Evolutionary conservation across 2,797 vertebrate species (phyloP).

Genomic region (Mareca strepera): DNA sequence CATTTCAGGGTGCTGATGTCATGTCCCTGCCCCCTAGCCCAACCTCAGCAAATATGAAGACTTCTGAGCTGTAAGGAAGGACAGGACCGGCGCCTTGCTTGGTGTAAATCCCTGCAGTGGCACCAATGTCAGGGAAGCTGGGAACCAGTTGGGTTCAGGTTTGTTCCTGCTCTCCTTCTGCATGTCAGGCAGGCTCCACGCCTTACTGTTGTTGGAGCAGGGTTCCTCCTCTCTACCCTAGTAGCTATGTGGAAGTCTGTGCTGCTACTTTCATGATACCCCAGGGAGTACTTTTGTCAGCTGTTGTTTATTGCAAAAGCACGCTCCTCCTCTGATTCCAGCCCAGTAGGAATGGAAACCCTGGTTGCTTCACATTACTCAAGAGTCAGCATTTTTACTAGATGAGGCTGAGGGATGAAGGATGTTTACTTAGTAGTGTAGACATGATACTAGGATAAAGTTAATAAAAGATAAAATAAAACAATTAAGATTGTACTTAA

Average conservation of each 20-base stretch:
- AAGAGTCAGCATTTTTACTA: neutral
- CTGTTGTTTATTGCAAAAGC: neutral
- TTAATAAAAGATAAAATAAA: neutral
- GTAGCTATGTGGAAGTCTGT: neutral
- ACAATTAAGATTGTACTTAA: neutral
- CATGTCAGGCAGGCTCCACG: neutral
- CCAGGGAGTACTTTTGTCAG: neutral
- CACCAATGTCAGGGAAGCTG: fast-evolving
- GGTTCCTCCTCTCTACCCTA: neutral
- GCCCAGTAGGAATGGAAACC: neutral
- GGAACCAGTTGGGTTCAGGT: too few relatives aligned
- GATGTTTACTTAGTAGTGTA: neutral
- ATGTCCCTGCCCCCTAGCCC: neutral
- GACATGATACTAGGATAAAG: neutral
- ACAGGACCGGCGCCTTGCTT: neutral
- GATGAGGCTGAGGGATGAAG: neutral
- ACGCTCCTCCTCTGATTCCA: neutral
- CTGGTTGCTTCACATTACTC: neutral
- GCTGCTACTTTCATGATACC: neutral
- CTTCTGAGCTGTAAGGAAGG: neutral
- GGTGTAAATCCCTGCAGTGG: neutral
- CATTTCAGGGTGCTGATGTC: neutral
- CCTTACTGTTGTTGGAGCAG: neutral
- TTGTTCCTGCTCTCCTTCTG: neutral
- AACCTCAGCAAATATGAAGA: neutral